phyloP scores from a whole-genome alignment of 2,113 vertebrate species.

The Cyrtonyx montezumae region DNA sequence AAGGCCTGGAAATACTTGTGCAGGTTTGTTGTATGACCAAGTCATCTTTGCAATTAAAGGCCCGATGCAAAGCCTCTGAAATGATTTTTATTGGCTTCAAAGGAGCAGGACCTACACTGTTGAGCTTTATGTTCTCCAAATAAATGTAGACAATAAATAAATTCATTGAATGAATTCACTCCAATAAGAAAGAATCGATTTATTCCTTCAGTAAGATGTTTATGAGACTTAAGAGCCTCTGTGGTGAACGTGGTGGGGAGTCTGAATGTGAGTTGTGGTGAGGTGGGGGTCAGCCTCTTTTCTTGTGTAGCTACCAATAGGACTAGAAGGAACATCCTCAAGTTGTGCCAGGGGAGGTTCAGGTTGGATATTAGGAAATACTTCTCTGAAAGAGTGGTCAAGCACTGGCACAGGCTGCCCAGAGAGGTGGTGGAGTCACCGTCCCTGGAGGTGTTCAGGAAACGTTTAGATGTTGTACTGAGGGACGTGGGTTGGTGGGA shows the following conservation, averaged over 20 bases:
- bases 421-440: no score
- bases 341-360: no score
- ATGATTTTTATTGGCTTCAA: neutral
- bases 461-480: no score
- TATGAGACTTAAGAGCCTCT: neutral
- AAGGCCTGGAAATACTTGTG: neutral
- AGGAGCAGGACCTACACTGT: neutral
- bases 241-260: neutral
- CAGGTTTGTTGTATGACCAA: neutral
- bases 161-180: neutral
- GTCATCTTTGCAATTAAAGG: neutral
- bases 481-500: no score
- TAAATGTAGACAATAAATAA: neutral
- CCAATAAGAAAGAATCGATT: fast-evolving
- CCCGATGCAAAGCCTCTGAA: neutral
- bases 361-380: no score
- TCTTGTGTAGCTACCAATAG: no score
- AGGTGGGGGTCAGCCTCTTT: no score
- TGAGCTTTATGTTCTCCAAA: neutral
- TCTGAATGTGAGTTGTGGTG: no score
- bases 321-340: no score
- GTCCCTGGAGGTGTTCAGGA: no score
- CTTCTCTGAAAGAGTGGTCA: no score
- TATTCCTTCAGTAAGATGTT: neutral
- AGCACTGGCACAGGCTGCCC: no score